These are phyloP conservation scores for Nudaria mundana DNA, from an alignment of 2,888 invertebrate genomes.

Conservation along the genomic window DNA sequence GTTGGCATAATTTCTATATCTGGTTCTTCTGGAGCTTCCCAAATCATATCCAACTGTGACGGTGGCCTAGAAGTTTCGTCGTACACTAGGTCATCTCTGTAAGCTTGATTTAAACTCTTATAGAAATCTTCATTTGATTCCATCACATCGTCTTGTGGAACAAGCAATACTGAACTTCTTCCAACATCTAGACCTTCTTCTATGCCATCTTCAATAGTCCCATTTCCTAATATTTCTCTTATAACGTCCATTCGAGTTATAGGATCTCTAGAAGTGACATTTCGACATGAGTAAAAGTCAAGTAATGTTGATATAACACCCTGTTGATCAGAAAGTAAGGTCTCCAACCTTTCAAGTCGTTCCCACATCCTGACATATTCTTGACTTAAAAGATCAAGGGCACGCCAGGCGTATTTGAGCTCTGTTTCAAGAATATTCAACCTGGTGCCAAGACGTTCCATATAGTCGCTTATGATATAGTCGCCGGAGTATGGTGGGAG, in stretches of 20 bases:
- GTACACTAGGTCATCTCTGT: constrained; percentile 88
- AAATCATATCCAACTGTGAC: constrained; percentile 91
- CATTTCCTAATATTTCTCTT: constrained; percentile 84
- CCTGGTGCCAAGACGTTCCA: constrained; percentile 93
- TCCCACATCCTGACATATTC: constrained; percentile 98
- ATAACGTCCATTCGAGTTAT: constrained; percentile 81
- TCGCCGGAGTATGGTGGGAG: constrained; percentile 82
- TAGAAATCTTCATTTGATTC: constrained; percentile 94
- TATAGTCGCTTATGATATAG: constrained; percentile 93
- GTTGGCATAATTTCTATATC: constrained; percentile 81
- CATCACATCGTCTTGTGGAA: constrained; percentile 74
- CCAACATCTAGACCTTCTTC: constrained; percentile 84
- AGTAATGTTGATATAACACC: constrained; percentile 93
- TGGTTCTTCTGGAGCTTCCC: constrained; percentile 90
- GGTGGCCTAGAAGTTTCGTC: constrained; percentile 83
- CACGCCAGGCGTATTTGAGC: constrained; percentile 95
- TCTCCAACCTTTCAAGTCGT: constrained; percentile 92
- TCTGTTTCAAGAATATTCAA: constrained; percentile 94
- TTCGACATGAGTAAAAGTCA: constrained; percentile 85
- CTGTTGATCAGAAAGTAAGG: constrained; percentile 93
- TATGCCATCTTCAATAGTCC: constrained; percentile 84
- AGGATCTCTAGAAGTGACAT: constrained; percentile 75
- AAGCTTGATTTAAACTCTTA: constrained; percentile 92
- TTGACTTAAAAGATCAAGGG: constrained; percentile 92
- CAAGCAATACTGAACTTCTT: constrained; percentile 60